phyloP scores from a whole-genome alignment of 2,888 invertebrate species.

The Chymomyza fuscimana region DNA sequence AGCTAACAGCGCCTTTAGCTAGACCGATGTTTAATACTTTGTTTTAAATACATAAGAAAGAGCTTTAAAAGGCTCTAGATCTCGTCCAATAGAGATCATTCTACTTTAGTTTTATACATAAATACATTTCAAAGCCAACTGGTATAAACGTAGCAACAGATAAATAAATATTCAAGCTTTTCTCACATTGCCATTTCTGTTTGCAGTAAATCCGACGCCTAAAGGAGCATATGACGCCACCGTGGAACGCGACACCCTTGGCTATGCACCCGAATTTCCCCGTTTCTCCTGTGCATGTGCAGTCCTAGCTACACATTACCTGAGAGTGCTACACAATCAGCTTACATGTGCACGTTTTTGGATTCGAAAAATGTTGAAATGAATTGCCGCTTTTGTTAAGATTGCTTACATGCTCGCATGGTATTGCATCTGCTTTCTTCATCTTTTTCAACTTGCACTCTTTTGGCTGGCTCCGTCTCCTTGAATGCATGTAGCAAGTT shows the following conservation, averaged over 20 bases:
- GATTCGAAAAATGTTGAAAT: conserved; percentile 65
- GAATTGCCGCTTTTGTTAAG: conserved; percentile 71
- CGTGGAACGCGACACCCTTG: neutral
- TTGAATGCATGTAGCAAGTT: conserved; percentile 61
- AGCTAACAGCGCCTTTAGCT: too few species aligned
- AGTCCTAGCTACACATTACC: neutral
- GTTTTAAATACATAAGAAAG: too few species aligned
- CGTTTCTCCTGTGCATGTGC: neutral
- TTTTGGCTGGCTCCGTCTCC: conserved; percentile 21
- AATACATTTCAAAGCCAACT: too few species aligned
- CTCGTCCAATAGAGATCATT: too few species aligned
- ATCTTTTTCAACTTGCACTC: conserved; percentile 8
- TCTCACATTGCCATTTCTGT: too few species aligned
- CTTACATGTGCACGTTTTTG: conserved; percentile 68
- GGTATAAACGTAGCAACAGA: too few species aligned
- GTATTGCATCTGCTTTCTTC: conserved; percentile 32
- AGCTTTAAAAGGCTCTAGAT: too few species aligned
- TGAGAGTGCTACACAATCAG: conserved; percentile 37
- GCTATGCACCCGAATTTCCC: neutral
- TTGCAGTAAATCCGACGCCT: too few species aligned
- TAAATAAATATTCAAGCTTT: too few species aligned
- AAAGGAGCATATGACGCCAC: too few species aligned
- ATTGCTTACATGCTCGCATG: conserved; percentile 56
- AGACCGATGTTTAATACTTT: too few species aligned
- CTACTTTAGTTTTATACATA: too few species aligned